Evolutionary conservation across 2,797 vertebrate genomes (phyloP), one percentile per base, ranked within the genome.

Genomic region (Intellagama lesueurii): DNA sequence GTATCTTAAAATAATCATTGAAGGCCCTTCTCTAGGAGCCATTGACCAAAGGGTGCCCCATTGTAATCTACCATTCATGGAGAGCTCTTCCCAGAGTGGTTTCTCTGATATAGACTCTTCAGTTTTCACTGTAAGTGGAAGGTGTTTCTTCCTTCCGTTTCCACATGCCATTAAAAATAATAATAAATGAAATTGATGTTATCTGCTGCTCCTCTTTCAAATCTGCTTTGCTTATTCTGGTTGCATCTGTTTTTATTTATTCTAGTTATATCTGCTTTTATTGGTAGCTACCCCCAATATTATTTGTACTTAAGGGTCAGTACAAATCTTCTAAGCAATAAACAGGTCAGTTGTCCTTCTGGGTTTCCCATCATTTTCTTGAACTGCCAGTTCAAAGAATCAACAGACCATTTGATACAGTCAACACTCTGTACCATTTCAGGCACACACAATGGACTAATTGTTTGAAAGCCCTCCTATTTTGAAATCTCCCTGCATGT

Each of bases 401-500:
- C 28, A 68, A 68, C 85, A 68, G 85, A 30, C 17, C 56, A 76
- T 73, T 47, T 73, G 28, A 64, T 75, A 47, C 17, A 82, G 32
- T 3, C 17, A 40, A 14, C 14, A 47, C 35, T 1, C 26, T 56
- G n/a, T 30, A 60, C 32, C 17, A 49, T 69, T 32, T 68, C 30
- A 70, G n/a, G 32, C 66, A 69, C 35, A 28, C 72, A 83, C 64
- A 84, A 60, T 47, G 68, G 24, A n/a, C 4, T 79, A 28, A 32
- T 83, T 56, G 75, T 70, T 89, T 60, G 73, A 79, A 88, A 78
- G 81, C 2, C 83, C 8, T 40, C n/a, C 30, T 68, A n/a, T 30
- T 83, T 78, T 32, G 68, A 60, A 83, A 52, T 56, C 49, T 78
- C 9, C 28, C 26, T 70, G 47, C 4, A 11, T 30, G 5, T 28